Evolutionary conservation across 2,888 invertebrate species (phyloP).

Genomic region (Leptopilina drosophilae): DNA sequence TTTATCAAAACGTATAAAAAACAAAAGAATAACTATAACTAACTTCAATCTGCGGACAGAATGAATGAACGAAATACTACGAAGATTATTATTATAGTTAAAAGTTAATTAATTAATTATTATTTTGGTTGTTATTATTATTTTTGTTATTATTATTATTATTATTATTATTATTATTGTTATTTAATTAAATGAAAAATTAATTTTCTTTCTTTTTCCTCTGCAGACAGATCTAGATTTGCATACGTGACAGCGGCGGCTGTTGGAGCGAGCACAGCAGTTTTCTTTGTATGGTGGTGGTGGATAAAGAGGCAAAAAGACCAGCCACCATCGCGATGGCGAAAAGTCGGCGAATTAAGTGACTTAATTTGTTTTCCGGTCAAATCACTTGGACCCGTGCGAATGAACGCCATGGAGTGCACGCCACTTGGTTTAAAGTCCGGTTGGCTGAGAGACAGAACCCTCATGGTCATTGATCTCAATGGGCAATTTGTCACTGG

Average conservation of each 20-base stretch:
- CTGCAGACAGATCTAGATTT: slow-evolving; percentile 65
- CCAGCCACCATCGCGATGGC: slow-evolving; percentile 79
- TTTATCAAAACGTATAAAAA: too few species aligned
- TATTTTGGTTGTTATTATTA: too few species aligned
- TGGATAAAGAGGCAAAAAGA: slow-evolving; percentile 66
- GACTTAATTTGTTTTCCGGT: slow-evolving; percentile 80
- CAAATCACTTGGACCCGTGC: slow-evolving; percentile 80
- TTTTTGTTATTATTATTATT: too few species aligned
- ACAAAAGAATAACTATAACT: too few species aligned
- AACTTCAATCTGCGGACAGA: too few species aligned
- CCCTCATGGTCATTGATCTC: slow-evolving; percentile 80
- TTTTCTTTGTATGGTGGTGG: slow-evolving; percentile 65
- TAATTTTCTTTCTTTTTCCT: too few species aligned
- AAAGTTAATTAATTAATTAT: too few species aligned
- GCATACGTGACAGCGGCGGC: slow-evolving; percentile 67
- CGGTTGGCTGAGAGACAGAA: slow-evolving; percentile 80
- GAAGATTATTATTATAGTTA: too few species aligned
- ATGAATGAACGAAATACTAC: too few species aligned
- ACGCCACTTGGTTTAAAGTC: slow-evolving; percentile 79
- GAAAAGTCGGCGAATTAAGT: slow-evolving; percentile 80
- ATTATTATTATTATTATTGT: too few species aligned
- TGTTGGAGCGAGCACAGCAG: slow-evolving; percentile 69
- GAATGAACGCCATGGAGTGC: slow-evolving; percentile 78
- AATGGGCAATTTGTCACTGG: slow-evolving; percentile 81
- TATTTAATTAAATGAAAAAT: too few species aligned